Conservation (phyloP, 2,888 invertebrate genomes). For the Leptopilina myrica region DNA sequence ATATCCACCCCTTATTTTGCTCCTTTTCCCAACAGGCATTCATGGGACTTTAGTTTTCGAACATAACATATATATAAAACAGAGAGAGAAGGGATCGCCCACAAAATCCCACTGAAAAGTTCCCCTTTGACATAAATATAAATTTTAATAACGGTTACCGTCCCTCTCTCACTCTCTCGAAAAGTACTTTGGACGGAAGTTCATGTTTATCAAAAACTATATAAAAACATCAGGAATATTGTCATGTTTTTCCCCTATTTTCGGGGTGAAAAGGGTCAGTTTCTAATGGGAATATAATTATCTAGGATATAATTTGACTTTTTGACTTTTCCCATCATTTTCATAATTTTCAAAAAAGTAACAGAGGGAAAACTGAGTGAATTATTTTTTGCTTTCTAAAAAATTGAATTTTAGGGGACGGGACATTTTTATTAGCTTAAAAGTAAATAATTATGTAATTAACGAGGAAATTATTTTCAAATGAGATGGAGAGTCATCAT, state of each 20-base stretch:
- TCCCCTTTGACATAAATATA: slow-evolving; percentile 27
- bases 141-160: slow-evolving; percentile 34
- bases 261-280: not conserved
- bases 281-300: not conserved
- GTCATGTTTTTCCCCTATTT: not conserved
- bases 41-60: not conserved
- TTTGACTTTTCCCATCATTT: slow-evolving; percentile 1
- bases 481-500: too few species aligned
- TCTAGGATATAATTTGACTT: not conserved
- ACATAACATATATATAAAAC: not conserved
- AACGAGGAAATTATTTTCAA: too few species aligned
- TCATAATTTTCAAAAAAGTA: not conserved
- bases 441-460: too few species aligned
- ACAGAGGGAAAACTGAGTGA: not conserved
- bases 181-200: not conserved
- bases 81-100: slow-evolving; percentile 5
- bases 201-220: not conserved
- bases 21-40: slow-evolving; percentile 9
- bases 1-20: not conserved
- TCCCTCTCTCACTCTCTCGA: not conserved
- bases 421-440: not conserved
- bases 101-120: not conserved
- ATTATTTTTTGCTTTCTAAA: too few species aligned
- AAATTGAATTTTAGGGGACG: too few species aligned
- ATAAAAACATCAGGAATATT: not conserved